phyloP scores from a whole-genome alignment of 2,113 vertebrate species.

The Oreochromis tanganicae region DNA sequence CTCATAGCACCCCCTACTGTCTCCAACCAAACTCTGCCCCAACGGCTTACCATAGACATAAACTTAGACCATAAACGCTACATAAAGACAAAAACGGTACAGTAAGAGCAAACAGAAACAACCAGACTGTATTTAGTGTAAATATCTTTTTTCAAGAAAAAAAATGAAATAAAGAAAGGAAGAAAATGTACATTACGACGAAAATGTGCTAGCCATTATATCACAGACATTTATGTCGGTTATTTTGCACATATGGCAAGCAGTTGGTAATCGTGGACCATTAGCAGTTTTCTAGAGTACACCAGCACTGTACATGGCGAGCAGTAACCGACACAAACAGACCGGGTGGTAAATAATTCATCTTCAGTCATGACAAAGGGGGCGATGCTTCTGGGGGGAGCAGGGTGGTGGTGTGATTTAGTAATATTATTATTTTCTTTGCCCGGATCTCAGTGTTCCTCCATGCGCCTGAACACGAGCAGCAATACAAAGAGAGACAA shows the following conservation, averaged over 20 bases:
- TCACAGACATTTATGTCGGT: not conserved
- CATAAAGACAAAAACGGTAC: not conserved
- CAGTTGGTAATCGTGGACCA: not conserved
- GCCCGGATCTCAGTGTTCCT: not conserved
- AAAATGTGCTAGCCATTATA: not conserved
- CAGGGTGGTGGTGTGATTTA: not conserved
- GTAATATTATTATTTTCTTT: not conserved
- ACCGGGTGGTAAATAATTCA: not conserved
- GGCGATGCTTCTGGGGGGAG: not conserved
- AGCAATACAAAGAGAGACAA: conserved; percentile 36
- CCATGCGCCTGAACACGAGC: not conserved
- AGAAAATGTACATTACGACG: not conserved
- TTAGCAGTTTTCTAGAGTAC: not conserved
- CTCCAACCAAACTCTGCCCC: not conserved
- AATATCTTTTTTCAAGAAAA: not conserved
- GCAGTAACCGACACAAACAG: not conserved
- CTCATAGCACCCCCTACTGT: conserved; percentile 37
- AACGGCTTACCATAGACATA: not conserved
- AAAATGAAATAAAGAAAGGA: not conserved
- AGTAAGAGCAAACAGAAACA: not conserved
- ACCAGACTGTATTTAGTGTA: not conserved
- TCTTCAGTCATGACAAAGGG: not conserved
- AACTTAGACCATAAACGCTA: not conserved
- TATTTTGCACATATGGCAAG: not conserved
- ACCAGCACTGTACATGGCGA: not conserved